phyloP scores from a whole-genome alignment of 2,888 invertebrate species.

The Gortyna flavago region DNA sequence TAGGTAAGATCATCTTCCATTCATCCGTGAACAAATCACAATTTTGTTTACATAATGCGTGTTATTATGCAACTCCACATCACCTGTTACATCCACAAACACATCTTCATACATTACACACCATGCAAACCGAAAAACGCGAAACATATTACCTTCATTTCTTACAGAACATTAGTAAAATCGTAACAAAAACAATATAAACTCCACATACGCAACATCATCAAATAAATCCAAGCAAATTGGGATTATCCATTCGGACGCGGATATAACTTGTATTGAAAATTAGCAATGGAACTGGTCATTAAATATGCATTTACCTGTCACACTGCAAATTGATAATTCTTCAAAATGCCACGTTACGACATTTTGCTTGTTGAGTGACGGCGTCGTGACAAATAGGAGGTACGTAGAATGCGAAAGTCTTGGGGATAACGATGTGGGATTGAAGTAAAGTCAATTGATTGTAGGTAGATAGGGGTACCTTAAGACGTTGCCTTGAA shows the following conservation, averaged over 20 bases:
- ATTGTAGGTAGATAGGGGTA: no score
- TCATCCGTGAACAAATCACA: background rate
- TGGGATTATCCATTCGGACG: conserved; percentile 41
- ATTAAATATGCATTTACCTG: conserved; percentile 62
- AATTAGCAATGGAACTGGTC: conserved; percentile 57
- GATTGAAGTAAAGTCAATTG: background rate
- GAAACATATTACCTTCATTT: conserved; percentile 5
- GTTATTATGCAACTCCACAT: conserved; percentile 10
- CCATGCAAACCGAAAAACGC: conserved; percentile 2
- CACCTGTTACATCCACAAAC: background rate
- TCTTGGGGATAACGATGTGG: conserved; percentile 4
- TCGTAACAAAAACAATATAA: conserved; percentile 37
- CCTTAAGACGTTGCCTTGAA: no score
- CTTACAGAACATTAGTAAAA: conserved; percentile 2
- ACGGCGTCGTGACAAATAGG: conserved; percentile 16
- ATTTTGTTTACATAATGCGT: background rate
- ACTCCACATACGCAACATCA: background rate
- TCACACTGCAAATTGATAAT: conserved; percentile 61
- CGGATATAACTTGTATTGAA: conserved; percentile 50
- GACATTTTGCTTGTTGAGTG: conserved; percentile 50
- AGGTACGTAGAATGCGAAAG: conserved; percentile 6
- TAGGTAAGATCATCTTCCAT: background rate
- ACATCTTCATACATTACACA: conserved; percentile 16
- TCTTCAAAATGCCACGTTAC: conserved; percentile 54
- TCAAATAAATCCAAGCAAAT: conserved; percentile 24